Evolutionary conservation across 1,140 invertebrate species (phyloP), one percentile per base, ranked within the genome.

Genomic region (Drosophila nigrodunni): DNA sequence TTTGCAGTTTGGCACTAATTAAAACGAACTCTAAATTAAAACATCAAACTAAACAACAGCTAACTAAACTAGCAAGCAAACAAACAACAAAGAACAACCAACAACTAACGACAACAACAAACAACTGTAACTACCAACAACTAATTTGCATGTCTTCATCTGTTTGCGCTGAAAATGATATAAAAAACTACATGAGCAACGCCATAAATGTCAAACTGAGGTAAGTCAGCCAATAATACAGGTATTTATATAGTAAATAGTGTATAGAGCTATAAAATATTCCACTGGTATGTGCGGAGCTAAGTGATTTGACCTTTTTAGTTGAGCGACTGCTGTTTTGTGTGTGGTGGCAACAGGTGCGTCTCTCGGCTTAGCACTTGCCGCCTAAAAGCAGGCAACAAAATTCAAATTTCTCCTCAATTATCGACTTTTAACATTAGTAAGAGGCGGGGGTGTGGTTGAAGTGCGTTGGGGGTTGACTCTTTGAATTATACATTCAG

Each of bases 151-250:
- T 90, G 87, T 90, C 77, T 87, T 90, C 87, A 77, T 87, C 77
- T 71, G 69, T 59, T 87, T 80, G 74, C 74, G 74, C 82, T 71
- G 79, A 90, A 87, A 71, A 90, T 90, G 86, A 77, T 75, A 80
- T 90, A 90, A 90, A 77, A 76, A 90, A 86, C 74, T 90, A 82
- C 87, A 90, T 90, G 87, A 90, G 87, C 82, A 74, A 86, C 77
- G 69, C 71, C 55, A 90, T 87, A 90, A 90, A 90, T 90, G 87
- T 90, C 79, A 90, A 90, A 90, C 79, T 90, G 87, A 90, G 87
- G 87, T 90, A 71, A 90, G 87, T 78, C 44, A 13, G 15, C 10
- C 15, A n/a, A 60, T 68, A 68, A 64, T 30, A 5, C 25, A 30
- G 46, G 50, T 70, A 55, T 55, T 39, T 35, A 55, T 59, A 61